Evolutionary conservation across 2,113 vertebrate genomes (phyloP), one percentile per base, ranked within the genome.

Genomic region (Semnopithecus entellus): DNA sequence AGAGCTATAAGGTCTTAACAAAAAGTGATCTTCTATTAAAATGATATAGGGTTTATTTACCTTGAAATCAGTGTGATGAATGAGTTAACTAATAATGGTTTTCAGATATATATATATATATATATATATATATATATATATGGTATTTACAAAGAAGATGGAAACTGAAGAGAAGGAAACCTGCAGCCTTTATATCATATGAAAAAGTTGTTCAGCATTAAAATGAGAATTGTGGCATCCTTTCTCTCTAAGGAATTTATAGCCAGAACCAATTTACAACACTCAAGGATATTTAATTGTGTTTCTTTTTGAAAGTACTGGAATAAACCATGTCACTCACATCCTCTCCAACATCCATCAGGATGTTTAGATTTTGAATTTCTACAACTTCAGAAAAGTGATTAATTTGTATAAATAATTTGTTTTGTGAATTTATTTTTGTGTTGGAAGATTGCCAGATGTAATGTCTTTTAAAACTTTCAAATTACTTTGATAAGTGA

Each of bases 11-110:
- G 4, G 4, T 7, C 82, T 72, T 83, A 82, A 70, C 22, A 87
- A 57, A 81, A 95, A 85, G 13, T 45, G 32, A 90, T 59, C 43
- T 84, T 61, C 68, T 61, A n/a, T 87, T 45, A 90, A 94, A 92
- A 97, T 81, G 16, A 94, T 40, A 43, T 0, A 85, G 27, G 30
- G 1, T 10, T 70, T 85, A 78, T 81, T 96, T 88, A 94, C 38
- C 45, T 85, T 83, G 27, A 83, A 91, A 92, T 45, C 20, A 45
- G 3, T 48, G 20, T 55, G 16, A 75, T 81, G 43, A 88, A 12
- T 23, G 32, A 88, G 5, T 38, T 83, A 45, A 72, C 8, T 59
- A 80, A 85, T 38, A 38, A 78, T 11, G 12, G 13, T 43, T 84
- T 96, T 97, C 45, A 88, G 38, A 85, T n/a, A 87, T 61, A 68